Conservation (phyloP, 1,140 invertebrate genomes). For the Drusus annulatus region DNA sequence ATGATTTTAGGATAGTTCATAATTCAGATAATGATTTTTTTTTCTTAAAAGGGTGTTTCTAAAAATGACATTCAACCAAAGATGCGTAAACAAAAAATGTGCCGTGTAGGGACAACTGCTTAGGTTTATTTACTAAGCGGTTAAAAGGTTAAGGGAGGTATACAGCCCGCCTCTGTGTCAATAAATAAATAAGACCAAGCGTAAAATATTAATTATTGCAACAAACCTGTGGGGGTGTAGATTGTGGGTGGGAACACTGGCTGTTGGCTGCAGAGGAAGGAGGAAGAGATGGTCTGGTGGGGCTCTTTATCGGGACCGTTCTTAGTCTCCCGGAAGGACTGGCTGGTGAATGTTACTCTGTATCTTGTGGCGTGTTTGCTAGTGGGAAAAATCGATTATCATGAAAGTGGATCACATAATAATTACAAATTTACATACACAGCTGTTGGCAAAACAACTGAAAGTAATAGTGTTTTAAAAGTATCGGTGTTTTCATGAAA, state of each 20-base stretch:
- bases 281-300: constrained; percentile 46
- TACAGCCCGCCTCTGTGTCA: too few species aligned
- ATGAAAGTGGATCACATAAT: neutral
- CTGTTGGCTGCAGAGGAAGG: constrained; percentile 55
- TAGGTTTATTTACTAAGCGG: too few species aligned
- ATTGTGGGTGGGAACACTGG: constrained; percentile 51
- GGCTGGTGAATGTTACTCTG: constrained; percentile 49
- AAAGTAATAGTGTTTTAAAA: too few species aligned
- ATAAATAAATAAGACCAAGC: neutral
- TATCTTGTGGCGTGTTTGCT: constrained; percentile 56
- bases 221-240: constrained; percentile 45
- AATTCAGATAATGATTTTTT: too few species aligned
- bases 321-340: constrained; percentile 27
- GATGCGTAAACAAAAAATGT: too few species aligned
- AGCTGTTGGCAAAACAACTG: neutral
- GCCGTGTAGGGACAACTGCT: too few species aligned
- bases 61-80: too few species aligned
- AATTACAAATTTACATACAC: neutral
- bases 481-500: too few species aligned
- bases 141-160: too few species aligned
- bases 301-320: constrained; percentile 11
- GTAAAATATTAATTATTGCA: neutral
- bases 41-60: too few species aligned
- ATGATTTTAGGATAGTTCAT: too few species aligned
- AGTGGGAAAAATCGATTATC: constrained; percentile 7